A percentile compares a stretch with the other conserved stretches of the same genome.
phyloP scores from a whole-genome alignment of 2,113 vertebrate species.

The Hirundichthys speculiger region DNA sequence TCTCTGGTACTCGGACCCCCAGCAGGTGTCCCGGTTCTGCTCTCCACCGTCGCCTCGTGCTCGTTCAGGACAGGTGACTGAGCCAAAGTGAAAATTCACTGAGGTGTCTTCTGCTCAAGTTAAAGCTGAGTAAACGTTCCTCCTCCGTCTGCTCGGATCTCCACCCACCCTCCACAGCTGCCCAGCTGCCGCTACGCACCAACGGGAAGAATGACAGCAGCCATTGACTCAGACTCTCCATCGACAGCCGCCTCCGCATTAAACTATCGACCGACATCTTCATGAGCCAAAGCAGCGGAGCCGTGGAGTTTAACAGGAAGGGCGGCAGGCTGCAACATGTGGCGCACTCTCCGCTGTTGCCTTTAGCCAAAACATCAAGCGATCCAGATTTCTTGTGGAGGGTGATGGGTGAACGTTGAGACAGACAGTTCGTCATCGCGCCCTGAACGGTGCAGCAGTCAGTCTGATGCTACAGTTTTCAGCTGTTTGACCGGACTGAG shows the following conservation, averaged over 20 bases:
- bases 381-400: conserved; percentile 7
- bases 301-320: conserved; percentile 4
- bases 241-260: conserved; percentile 28
- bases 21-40: too few species aligned
- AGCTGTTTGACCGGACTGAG: too few species aligned
- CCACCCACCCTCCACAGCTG: conserved; percentile 34
- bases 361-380: conserved; percentile 33
- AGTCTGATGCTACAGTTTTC: background rate
- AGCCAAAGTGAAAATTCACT: too few species aligned
- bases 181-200: conserved; percentile 13
- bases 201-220: conserved; percentile 13
- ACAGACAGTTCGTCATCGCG: conserved; percentile 35
- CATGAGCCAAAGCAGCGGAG: conserved; percentile 3
- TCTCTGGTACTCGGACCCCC: too few species aligned
- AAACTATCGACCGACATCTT: conserved; percentile 48
- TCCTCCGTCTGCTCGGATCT: conserved; percentile 20
- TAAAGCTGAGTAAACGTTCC: conserved; percentile 4
- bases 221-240: conserved; percentile 41
- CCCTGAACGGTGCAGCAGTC: background rate
- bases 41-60: too few species aligned
- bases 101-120: too few species aligned
- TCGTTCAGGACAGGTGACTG: too few species aligned
- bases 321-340: conserved; percentile 48
- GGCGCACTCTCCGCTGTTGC: conserved; percentile 20
- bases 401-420: conserved; percentile 6